Conservation (phyloP, 1,140 invertebrate genomes). For the Euschistus heros region DNA sequence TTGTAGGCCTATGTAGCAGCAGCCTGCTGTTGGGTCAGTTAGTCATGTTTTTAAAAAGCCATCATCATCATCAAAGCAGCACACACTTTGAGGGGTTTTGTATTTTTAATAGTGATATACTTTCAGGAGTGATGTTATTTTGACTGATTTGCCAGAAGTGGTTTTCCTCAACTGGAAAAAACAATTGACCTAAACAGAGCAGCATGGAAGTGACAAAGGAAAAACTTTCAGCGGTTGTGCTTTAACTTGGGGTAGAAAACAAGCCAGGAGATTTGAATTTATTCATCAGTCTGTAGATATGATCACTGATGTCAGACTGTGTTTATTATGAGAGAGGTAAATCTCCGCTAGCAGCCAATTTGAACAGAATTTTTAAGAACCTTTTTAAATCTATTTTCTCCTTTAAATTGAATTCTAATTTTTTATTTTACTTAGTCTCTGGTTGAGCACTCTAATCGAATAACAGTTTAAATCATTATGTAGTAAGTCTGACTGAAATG, state of each 20-base stretch:
- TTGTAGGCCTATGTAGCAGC: constrained; percentile 58
- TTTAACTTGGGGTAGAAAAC: constrained; percentile 49
- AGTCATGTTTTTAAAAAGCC: neutral
- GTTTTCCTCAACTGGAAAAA: constrained; percentile 46
- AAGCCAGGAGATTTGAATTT: constrained; percentile 35
- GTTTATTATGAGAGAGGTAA: constrained; percentile 66
- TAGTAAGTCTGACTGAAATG: constrained; percentile 35
- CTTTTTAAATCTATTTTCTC: too few relatives aligned
- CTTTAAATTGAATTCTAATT: neutral
- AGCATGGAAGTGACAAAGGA: constrained; percentile 40
- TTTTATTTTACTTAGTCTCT: constrained; percentile 42
- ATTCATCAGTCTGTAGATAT: constrained; percentile 43
- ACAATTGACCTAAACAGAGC: constrained; percentile 53
- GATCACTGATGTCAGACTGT: constrained; percentile 58
- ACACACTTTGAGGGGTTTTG: neutral
- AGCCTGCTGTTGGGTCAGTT: constrained; percentile 55
- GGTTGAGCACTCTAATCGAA: constrained; percentile 42
- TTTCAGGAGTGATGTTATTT: constrained; percentile 53
- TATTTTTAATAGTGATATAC: constrained; percentile 3
- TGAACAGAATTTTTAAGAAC: constrained; percentile 17
- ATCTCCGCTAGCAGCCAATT: constrained; percentile 12
- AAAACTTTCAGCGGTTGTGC: constrained; percentile 45
- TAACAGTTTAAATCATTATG: constrained; percentile 41
- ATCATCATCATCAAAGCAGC: neutral
- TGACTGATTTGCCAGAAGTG: constrained; percentile 58